Conservation (phyloP, 2,113 vertebrate species). For the Daboia siamensis region DNA sequence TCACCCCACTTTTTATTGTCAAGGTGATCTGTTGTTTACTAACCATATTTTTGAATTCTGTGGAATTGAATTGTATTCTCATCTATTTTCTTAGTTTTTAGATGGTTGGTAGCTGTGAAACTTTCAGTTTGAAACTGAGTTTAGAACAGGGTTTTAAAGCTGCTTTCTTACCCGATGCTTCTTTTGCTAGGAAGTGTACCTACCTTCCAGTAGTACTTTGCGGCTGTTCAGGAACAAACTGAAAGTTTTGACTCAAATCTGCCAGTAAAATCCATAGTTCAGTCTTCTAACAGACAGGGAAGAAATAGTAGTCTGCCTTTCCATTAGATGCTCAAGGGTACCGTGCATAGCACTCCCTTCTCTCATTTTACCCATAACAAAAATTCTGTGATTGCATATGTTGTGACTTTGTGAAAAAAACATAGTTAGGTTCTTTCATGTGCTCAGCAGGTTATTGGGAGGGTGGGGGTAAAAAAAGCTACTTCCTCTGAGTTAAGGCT, state of each 20-base stretch:
- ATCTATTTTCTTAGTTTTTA: neutral
- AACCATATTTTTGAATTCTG: neutral
- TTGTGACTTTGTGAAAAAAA: neutral
- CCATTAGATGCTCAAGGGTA: neutral
- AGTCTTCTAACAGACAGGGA: neutral
- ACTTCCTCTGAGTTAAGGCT: neutral
- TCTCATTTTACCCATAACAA: neutral
- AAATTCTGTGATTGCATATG: neutral
- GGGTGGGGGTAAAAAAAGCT: neutral
- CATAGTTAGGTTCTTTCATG: neutral
- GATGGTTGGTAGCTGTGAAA: neutral
- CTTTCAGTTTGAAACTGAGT: neutral
- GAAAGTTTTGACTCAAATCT: neutral
- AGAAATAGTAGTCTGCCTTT: neutral
- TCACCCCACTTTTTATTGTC: neutral
- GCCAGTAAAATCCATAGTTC: neutral
- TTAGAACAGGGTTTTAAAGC: neutral
- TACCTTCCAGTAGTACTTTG: neutral
- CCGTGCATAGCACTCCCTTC: neutral
- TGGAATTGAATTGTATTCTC: too few species aligned
- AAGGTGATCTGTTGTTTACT: neutral
- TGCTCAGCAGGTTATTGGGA: neutral
- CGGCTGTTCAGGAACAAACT: neutral
- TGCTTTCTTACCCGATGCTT: neutral
- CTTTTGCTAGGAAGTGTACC: neutral